phyloP scores from a whole-genome alignment of 2,888 invertebrate genomes.

The Orthonevra nobilis region DNA sequence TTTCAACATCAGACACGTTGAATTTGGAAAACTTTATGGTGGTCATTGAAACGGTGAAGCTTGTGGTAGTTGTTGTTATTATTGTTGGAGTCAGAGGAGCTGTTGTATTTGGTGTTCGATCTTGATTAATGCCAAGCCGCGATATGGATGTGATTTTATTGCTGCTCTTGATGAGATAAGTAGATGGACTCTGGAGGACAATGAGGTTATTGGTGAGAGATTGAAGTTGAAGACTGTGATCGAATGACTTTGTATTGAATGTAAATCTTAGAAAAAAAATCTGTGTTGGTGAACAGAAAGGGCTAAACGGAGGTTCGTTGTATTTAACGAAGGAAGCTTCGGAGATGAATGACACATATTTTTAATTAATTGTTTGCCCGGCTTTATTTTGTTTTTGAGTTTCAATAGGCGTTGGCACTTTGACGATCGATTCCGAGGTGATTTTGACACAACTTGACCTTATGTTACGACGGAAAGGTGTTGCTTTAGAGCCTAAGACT shows the following conservation, averaged over 20 bases:
- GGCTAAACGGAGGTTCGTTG: background rate
- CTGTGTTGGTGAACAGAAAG: slow-evolving; percentile 45
- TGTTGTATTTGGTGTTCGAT: slow-evolving; percentile 21
- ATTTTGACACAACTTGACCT: too few relatives aligned
- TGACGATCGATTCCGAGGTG: too few relatives aligned
- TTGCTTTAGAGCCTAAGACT: too few relatives aligned
- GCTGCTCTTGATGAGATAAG: slow-evolving; percentile 21
- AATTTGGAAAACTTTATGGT: slow-evolving; percentile 55
- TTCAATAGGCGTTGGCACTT: too few relatives aligned
- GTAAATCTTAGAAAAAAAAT: slow-evolving; percentile 41
- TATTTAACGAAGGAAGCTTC: background rate
- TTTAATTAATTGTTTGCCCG: too few relatives aligned
- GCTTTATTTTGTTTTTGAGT: too few relatives aligned
- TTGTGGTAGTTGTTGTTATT: slow-evolving; percentile 38
- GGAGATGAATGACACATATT: slow-evolving; percentile 2
- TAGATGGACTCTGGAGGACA: slow-evolving; percentile 17
- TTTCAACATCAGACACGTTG: slow-evolving; percentile 8
- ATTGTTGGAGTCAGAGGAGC: background rate
- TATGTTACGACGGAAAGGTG: too few relatives aligned
- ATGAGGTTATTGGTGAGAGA: background rate
- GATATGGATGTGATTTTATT: slow-evolving; percentile 24
- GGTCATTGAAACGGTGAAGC: slow-evolving; percentile 66
- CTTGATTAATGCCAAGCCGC: slow-evolving; percentile 36
- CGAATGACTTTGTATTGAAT: slow-evolving; percentile 17
- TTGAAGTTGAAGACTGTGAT: slow-evolving; percentile 10